Percentiles rank a stretch among this genome's conserved stretches.
Evolutionary conservation across 2,113 vertebrate genomes (phyloP).

Genomic region (Scopus umbretta): DNA sequence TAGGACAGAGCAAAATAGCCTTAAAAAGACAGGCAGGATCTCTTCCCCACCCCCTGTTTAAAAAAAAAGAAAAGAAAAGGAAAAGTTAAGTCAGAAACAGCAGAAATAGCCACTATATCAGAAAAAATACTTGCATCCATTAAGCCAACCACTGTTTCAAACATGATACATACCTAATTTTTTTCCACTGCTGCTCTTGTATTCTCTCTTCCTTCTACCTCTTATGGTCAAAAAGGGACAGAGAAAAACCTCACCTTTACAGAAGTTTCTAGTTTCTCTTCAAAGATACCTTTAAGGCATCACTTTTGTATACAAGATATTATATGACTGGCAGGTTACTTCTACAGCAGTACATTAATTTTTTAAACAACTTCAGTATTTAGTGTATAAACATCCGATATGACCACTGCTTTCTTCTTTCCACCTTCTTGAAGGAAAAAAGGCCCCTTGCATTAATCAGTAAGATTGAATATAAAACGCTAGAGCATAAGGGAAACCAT

Average conservation of each 20-base stretch:
- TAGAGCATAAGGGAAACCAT: not conserved
- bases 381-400: not conserved
- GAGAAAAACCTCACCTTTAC: not conserved
- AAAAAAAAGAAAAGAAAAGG: too few relatives aligned
- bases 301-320: not conserved
- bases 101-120: not conserved
- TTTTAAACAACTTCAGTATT: not conserved
- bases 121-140: not conserved
- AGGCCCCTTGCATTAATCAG: not conserved
- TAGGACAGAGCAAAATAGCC: not conserved
- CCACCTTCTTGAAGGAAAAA: not conserved
- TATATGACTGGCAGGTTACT: not conserved
- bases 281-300: not conserved
- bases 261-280: not conserved
- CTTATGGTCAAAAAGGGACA: not conserved
- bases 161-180: not conserved
- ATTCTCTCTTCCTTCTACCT: not conserved
- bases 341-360: not conserved
- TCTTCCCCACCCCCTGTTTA: too few relatives aligned
- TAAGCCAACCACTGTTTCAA: not conserved
- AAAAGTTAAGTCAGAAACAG: not conserved
- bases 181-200: not conserved
- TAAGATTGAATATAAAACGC: not conserved
- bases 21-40: not conserved
- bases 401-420: not conserved